phyloP scores from a whole-genome alignment of 2,113 vertebrate genomes.

The Ardeotis arabs region DNA sequence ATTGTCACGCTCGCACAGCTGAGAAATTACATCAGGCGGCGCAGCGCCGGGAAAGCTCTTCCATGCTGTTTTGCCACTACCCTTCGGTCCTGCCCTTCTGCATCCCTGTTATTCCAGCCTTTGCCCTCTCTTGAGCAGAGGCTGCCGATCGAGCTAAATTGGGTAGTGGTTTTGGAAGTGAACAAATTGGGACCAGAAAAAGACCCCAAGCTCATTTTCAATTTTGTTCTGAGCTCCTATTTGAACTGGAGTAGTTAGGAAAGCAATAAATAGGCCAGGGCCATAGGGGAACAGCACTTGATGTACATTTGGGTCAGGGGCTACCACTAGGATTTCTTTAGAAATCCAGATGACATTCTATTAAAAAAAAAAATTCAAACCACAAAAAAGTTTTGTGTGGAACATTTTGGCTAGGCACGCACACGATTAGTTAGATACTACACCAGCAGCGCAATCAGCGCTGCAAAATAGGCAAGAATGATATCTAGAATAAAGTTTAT shows the following conservation, averaged over 20 bases:
- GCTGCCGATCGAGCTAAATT: constrained; percentile 45
- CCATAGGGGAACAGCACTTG: constrained; percentile 64
- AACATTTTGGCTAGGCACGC: background rate
- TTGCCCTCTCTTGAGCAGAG: constrained; percentile 57
- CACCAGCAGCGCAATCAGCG: background rate
- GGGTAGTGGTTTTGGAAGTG: constrained; percentile 52
- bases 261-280: constrained; percentile 74
- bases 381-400: background rate
- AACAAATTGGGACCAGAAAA: constrained; percentile 56
- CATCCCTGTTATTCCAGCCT: constrained; percentile 18
- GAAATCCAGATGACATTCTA: background rate
- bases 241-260: constrained; percentile 50
- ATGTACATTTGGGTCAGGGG: constrained; percentile 64
- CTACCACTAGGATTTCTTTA: constrained; percentile 54
- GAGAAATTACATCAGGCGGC: background rate
- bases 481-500: background rate
- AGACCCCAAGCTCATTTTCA: constrained; percentile 71
- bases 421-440: background rate
- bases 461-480: background rate
- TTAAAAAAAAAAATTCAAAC: background rate
- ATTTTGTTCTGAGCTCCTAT: constrained; percentile 62
- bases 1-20: background rate
- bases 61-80: constrained; percentile 3
- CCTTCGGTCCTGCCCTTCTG: constrained; percentile 9
- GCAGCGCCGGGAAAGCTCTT: background rate